Conservation (phyloP, 2,888 invertebrate genomes). For the Allygus modestus region DNA sequence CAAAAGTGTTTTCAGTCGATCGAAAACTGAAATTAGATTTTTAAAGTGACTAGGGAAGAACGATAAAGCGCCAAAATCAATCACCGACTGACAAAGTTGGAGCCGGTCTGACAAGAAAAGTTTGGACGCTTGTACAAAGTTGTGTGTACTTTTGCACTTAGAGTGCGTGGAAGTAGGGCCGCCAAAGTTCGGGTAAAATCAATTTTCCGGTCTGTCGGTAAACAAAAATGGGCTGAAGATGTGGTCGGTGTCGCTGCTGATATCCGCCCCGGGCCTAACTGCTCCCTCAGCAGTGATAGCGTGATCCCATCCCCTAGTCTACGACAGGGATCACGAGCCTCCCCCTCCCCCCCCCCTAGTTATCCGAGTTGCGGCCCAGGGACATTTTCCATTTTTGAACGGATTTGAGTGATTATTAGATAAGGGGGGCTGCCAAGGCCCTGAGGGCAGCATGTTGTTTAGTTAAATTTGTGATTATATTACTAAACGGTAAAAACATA, state of each 20-base stretch:
- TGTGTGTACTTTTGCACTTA: slow-evolving; percentile 45
- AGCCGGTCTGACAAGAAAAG: slow-evolving; percentile 32
- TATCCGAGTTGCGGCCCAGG: no score
- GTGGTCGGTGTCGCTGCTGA: neutral
- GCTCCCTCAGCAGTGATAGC: neutral
- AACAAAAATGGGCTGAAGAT: slow-evolving; percentile 41
- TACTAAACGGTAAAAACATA: no score
- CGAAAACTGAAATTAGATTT: slow-evolving; percentile 22
- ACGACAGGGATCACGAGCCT: no score
- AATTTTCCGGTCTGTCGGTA: slow-evolving; percentile 38
- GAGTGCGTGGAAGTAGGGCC: slow-evolving; percentile 29
- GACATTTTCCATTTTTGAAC: no score
- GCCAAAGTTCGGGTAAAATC: slow-evolving; percentile 26
- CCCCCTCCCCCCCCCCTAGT: no score
- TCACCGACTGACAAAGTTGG: slow-evolving; percentile 36
- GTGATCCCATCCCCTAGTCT: neutral
- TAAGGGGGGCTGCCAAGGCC: no score
- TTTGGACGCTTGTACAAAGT: slow-evolving; percentile 35
- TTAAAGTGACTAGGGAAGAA: slow-evolving; percentile 26
- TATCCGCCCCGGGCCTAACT: neutral
- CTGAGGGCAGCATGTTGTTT: no score
- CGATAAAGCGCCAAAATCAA: slow-evolving; percentile 45
- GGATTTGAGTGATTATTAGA: no score
- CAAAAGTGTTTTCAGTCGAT: neutral
- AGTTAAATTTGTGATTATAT: no score